A percentile compares a stretch with the other conserved stretches of the same genome.
These are phyloP conservation scores for Palythoa grandis DNA, from an alignment of 92 coral and sea anemone species.

Conservation along the genomic window DNA sequence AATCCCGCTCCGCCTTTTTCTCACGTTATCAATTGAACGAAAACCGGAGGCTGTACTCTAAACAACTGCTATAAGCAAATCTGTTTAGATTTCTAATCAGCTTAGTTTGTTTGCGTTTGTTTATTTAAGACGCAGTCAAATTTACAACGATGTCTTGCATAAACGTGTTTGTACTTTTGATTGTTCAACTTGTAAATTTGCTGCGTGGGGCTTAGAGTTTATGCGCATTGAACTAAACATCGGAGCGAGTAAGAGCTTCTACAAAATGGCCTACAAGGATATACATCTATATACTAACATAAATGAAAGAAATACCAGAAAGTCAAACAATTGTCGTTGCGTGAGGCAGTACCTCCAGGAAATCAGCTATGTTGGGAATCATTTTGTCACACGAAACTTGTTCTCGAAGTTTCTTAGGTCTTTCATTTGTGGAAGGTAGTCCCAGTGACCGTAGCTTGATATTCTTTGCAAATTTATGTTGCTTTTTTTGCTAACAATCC, in stretches of 20 bases:
- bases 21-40: not conserved
- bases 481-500: not conserved
- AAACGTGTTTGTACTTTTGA: constrained; percentile 4
- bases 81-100: not conserved
- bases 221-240: not conserved
- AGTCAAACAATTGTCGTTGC: constrained; percentile 36
- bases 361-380: not conserved
- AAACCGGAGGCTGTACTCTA: not conserved
- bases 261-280: constrained; percentile 4
- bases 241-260: not conserved
- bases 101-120: not conserved
- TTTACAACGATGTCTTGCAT: not conserved
- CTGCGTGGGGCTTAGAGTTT: constrained; percentile 10
- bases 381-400: constrained; percentile 9
- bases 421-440: not conserved
- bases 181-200: not conserved
- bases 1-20: not conserved
- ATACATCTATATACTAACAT: constrained; percentile 60
- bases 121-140: constrained; percentile 10
- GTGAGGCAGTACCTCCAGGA: constrained; percentile 31
- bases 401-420: not conserved
- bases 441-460: not conserved
- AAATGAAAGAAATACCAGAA: constrained; percentile 6
- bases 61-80: constrained; percentile 11
- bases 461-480: not conserved